Base-by-base conservation (phyloP, 2,113 vertebrate genomes). In the Monopterus albus region DNA sequence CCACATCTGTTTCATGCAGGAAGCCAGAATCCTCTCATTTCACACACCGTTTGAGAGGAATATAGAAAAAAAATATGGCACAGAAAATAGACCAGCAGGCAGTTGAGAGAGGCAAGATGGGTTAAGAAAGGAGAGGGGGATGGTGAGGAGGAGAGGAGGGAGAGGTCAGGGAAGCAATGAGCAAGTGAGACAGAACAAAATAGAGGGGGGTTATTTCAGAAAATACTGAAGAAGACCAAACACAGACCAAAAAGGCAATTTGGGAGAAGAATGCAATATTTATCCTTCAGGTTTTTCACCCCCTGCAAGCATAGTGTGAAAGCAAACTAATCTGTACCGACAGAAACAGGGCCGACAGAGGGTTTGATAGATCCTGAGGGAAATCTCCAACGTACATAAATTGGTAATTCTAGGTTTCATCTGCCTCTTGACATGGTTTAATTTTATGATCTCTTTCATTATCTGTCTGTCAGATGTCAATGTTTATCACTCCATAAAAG, bases 381-480 rank as follows among this genome's bases (percentile, higher is more conserved):
- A 89, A 90, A 89, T 89, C 71, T 81, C 43, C 69, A 35, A 65
- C 67, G 38, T 73, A 72, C 65, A 82, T 81, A 69, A 84, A 82
- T 71, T 71, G 60, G 69, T 86, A 83, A 67, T 87, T 88, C 79
- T 74, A 38, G 60, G 25, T 84, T 82, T 86, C 74, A 78, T 82
- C 80, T 72, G 63, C 74, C 68, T 78, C 64, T 78, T 87, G 82
- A 84, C 83, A 82, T 46, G 72, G 66, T 70, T 79, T 73, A 61
- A 35, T 85, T 88, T 82, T 78, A 85, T 81, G 78, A 86, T 82
- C 65, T 81, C 60, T 85, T 84, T 88, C 67, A 86, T 89, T 84
- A 84, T 87, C 81, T 75, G 75, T 87, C 73, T 72, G 79, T 83
- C 82, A 83, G 45, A 31, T 72, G 81, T 88, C 82, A 70, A 50